These are phyloP conservation scores for Achatina immaculata DNA, from an alignment of 1,140 invertebrate genomes.

Conservation along the genomic window DNA sequence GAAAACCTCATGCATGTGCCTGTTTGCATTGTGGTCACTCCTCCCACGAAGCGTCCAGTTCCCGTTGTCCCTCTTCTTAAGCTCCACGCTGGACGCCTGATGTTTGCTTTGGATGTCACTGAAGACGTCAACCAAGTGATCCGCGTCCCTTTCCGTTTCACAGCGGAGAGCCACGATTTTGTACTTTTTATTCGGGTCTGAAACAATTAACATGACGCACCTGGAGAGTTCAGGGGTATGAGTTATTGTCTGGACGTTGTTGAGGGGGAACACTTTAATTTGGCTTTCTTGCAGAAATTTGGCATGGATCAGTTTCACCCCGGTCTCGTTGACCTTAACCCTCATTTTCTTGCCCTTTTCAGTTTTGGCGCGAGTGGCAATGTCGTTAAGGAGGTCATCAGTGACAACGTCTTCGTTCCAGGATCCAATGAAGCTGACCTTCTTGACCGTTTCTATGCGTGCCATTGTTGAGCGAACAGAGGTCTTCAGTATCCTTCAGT, in stretches of 20 bases:
- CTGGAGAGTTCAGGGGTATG: slow-evolving; percentile 46
- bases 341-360: slow-evolving; percentile 53
- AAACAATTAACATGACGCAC: slow-evolving; percentile 52
- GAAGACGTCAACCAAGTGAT: slow-evolving; percentile 41
- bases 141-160: slow-evolving; percentile 39
- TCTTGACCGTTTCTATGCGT: slow-evolving; percentile 33
- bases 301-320: slow-evolving; percentile 41
- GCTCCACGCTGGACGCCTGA: slow-evolving; percentile 45
- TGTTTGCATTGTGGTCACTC: slow-evolving; percentile 40
- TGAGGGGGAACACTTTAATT: slow-evolving; percentile 34
- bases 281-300: slow-evolving; percentile 40
- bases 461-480: slow-evolving; percentile 42
- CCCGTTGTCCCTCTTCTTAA: slow-evolving; percentile 46
- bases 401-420: slow-evolving; percentile 52
- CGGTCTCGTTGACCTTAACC: slow-evolving; percentile 41
- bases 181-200: slow-evolving; percentile 44
- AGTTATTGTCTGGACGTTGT: slow-evolving; percentile 47
- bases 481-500: too few relatives aligned
- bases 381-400: slow-evolving; percentile 48
- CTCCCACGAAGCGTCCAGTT: slow-evolving; percentile 57
- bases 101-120: slow-evolving; percentile 31
- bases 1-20: slow-evolving; percentile 45
- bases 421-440: slow-evolving; percentile 47
- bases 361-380: slow-evolving; percentile 34
- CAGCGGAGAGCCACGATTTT: slow-evolving; percentile 50